Conservation (phyloP, 2,113 vertebrate species). For the Turnix velox region DNA sequence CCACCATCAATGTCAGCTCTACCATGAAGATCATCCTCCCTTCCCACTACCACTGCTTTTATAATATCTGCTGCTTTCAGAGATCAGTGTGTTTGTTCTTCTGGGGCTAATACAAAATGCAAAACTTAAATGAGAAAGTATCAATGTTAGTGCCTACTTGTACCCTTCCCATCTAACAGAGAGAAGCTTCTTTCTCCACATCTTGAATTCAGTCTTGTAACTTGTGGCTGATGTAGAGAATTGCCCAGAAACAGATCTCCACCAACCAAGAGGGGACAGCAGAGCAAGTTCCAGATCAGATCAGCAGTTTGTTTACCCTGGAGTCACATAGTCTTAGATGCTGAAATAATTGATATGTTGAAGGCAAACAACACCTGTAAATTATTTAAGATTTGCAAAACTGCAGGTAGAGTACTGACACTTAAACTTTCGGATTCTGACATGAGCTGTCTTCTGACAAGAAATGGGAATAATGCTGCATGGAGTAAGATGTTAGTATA, state of each 20-base stretch:
- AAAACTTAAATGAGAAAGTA: not conserved
- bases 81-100: not conserved
- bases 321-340: not conserved
- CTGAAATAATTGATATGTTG: not conserved
- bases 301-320: not conserved
- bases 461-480: not conserved
- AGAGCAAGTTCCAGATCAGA: not conserved
- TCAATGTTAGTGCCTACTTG: not conserved
- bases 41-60: constrained; percentile 2
- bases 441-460: not conserved
- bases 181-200: not conserved
- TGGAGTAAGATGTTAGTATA: not conserved
- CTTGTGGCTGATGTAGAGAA: not conserved
- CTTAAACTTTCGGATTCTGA: not conserved
- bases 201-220: not conserved
- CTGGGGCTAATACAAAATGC: not conserved
- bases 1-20: not conserved
- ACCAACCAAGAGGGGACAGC: not conserved
- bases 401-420: not conserved
- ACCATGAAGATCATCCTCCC: not conserved
- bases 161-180: not conserved
- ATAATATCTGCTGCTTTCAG: not conserved
- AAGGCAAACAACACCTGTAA: not conserved
- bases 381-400: not conserved
- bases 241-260: not conserved